Base-by-base conservation (phyloP, 2,888 invertebrate species). In the Therioaphis trifolii region DNA sequence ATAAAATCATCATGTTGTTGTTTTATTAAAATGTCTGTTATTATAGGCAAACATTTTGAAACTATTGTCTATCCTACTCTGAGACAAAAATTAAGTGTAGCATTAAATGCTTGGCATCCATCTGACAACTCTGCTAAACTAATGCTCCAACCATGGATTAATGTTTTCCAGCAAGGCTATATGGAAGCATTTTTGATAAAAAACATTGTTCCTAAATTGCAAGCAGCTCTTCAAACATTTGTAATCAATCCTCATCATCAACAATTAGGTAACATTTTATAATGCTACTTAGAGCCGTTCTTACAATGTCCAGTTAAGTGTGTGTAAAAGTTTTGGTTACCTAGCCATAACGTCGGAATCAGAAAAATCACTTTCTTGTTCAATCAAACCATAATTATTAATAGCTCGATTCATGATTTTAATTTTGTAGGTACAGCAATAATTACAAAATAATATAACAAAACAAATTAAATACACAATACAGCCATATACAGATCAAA, bases 51-150 rank as follows among this genome's bases (percentile, higher is more conserved):
- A 85, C 90, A 91, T 29, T 88, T 93, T 75, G 90, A 91, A 35
- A 89, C 90, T 0, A 89, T 90, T 0, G 93, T 97, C 52, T 98
- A 96, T 90, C 96, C 96, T 0, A 93, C 95, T 66, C 96, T 99
- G 87, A 92, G 98, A 68, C 94, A 97, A 77, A 98, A 98, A 88
- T 90, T 99, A 75, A 94, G 95, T 46, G 91, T 92, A 55, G 98
- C 98, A 15, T 90, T 99, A 85, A 91, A 92, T n/a, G 94, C 94
- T 79, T 99, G 99, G 99, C 95, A 97, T 90, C 98, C 98, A 0
- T 95, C 95, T 0, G 99, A 99, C 90, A 91, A 93, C 58, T 98
- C 98, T 0, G 99, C 98, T 0, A 92, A 95, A 86, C 92, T 95
- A 35, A 96, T 99, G 91, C 91, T 99, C 40, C 92, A 93, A 80